phyloP scores from a whole-genome alignment of 2,113 vertebrate species.

The Camelus bactrianus region DNA sequence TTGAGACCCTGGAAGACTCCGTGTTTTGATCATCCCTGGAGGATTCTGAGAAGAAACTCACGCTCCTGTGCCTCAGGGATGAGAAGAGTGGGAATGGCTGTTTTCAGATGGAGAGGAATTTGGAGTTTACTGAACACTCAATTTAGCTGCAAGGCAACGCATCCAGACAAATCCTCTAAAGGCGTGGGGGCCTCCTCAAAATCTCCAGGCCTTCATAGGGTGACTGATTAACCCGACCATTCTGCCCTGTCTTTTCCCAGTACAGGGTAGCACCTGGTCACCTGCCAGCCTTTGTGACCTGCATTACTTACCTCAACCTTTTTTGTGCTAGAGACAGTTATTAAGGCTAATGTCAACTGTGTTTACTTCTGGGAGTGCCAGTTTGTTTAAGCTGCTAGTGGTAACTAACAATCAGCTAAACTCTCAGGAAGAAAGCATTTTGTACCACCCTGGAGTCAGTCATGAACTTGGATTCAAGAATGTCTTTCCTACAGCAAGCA shows the following conservation, averaged over 20 bases:
- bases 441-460: not conserved
- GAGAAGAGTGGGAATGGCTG: not conserved
- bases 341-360: not conserved
- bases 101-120: not conserved
- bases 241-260: not conserved
- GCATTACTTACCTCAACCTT: not conserved
- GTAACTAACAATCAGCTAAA: not conserved
- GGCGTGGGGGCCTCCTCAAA: not conserved
- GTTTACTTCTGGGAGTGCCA: not conserved
- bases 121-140: not conserved
- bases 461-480: not conserved
- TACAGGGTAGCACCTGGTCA: too few relatives aligned
- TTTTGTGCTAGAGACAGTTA: not conserved
- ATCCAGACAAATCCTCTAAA: not conserved
- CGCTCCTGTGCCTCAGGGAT: not conserved
- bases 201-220: not conserved
- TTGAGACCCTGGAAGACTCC: slow-evolving; percentile 49
- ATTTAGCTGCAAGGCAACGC: not conserved
- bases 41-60: not conserved
- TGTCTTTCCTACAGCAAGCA: not conserved
- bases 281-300: not conserved
- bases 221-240: rapidly evolving
- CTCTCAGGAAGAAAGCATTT: not conserved
- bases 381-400: not conserved
- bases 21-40: slow-evolving; percentile 15